Evolutionary conservation across 2,113 vertebrate genomes (phyloP), one percentile per base, ranked within the genome.

Genomic region (Pica pica): DNA sequence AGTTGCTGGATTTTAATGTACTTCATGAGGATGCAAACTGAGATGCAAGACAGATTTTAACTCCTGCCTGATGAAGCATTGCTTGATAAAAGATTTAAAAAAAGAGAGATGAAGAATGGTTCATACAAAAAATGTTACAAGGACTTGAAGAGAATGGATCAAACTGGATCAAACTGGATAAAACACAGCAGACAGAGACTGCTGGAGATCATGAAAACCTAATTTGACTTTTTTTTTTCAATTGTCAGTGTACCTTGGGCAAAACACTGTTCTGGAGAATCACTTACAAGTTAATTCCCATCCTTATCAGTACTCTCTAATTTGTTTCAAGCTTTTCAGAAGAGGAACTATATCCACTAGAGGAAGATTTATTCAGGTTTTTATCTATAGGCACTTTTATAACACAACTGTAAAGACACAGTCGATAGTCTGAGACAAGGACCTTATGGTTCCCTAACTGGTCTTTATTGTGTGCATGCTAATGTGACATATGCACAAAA

Each of bases 401-500:
- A 64, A 10, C 3, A 39, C 24, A 60, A 20, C 7, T 47, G 4
- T 41, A 52, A 71, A 68, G 33, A 3, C 26, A 37, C 9, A 15
- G 5, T 22, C 10, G 6, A 20, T 27, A 30, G 7, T 63, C 3
- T 30, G 3, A 1, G 31, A 27, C 31, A 71, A 69, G n/a, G 41
- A 68, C 21, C 14, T 70, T 35, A 16, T 0, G 0, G 4, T 77
- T 37, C n/a, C 16, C 11, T 23, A 65, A 49, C 3, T 39, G 9
- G 37, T 70, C 22, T 33, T 67, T 73, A 64, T n/a, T 52, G 12
- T 26, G 24, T 37, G 19, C 35, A 41, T 44, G 13, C 1, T 53
- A n/a, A 71, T n/a, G 17, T 57, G 28, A 33, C 28, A 24, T 7
- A 41, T 7, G 3, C 12, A 41, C 52, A 33, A 30, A 63, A 57